A percentile compares a stretch with the other conserved stretches of the same genome.
phyloP scores from a whole-genome alignment of 2,113 vertebrate species.

The Lepus americanus region DNA sequence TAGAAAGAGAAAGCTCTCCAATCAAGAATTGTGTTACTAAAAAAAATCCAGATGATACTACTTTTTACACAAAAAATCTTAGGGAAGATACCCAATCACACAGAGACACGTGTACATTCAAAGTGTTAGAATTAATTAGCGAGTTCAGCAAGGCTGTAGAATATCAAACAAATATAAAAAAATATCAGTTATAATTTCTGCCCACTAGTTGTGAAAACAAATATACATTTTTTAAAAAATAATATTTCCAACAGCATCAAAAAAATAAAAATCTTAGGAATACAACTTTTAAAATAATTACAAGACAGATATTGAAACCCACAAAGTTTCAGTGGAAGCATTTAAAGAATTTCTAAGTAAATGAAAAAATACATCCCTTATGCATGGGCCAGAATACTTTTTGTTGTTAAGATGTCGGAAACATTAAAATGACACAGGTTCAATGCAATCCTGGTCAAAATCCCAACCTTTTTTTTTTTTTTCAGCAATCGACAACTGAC shows the following conservation, averaged over 20 bases:
- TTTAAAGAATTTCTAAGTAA: not conserved
- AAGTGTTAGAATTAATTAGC: not conserved
- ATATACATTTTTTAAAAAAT: not conserved
- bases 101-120: not conserved
- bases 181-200: not conserved
- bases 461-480: not conserved
- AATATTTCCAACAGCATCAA: not conserved
- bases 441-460: not conserved
- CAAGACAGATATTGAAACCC: not conserved
- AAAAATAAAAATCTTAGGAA: not conserved
- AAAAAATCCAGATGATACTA: not conserved
- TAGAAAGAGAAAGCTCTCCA: not conserved
- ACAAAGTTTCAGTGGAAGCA: not conserved
- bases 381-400: not conserved
- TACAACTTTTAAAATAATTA: not conserved
- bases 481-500: not conserved
- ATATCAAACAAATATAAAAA: not conserved
- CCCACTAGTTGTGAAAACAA: not conserved
- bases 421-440: not conserved
- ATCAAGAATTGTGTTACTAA: not conserved
- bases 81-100: not conserved
- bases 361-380: not conserved
- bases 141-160: not conserved
- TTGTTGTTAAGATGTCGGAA: not conserved
- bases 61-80: not conserved